A percentile compares a stretch with the other conserved stretches of the same genome.
Conservation (phyloP, 2,797 vertebrate genomes). For the Brachymystax lenok region DNA sequence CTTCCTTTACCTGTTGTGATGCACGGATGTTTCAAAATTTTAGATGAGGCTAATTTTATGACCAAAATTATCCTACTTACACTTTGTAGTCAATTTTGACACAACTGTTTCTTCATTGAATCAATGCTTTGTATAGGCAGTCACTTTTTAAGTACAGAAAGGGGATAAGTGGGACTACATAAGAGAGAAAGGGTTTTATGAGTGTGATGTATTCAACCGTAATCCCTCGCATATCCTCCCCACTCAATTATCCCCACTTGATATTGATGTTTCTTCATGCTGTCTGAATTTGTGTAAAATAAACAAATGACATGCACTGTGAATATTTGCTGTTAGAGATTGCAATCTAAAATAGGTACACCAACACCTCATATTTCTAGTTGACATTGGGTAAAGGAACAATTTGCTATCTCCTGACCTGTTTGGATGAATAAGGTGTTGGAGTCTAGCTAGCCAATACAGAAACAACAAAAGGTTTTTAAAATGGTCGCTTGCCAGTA, state of each 20-base stretch:
- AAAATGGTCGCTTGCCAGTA: not conserved
- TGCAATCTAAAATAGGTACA: no score
- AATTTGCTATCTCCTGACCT: no score
- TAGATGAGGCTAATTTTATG: no score
- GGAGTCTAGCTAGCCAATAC: not conserved
- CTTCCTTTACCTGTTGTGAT: no score
- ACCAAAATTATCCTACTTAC: no score
- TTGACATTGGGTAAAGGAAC: not conserved
- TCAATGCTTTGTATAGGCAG: no score
- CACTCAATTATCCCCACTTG: not conserved
- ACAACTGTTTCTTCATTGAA: no score
- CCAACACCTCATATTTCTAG: no score
- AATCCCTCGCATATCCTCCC: not conserved
- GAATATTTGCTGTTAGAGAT: no score
- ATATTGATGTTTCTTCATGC: not conserved
- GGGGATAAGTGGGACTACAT: conserved; percentile 21
- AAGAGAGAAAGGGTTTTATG: not conserved
- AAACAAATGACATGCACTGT: no score
- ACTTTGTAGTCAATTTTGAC: no score
- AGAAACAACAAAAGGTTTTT: not conserved
- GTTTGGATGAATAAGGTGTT: not conserved
- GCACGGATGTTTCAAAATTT: no score
- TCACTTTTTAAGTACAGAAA: conserved; percentile 14
- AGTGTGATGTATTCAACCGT: not conserved
- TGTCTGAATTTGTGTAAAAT: not conserved